Evolutionary conservation across 2,888 invertebrate genomes (phyloP).

Genomic region (Nemoura dubitans): DNA sequence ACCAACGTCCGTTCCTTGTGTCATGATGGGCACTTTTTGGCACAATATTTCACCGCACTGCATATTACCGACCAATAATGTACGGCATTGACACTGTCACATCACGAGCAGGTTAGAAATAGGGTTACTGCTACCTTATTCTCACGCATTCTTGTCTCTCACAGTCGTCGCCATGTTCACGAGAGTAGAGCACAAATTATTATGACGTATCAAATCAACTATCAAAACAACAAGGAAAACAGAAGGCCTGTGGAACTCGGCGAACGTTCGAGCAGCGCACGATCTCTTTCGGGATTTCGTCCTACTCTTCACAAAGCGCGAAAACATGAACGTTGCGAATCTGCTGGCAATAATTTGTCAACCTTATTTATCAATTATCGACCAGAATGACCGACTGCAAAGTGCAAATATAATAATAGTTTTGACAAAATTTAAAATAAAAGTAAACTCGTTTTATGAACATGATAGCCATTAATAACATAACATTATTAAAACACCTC

Average conservation of each 20-base stretch:
- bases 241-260: background rate
- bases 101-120: constrained; percentile 30
- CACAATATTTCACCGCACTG: constrained; percentile 51
- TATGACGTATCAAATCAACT: constrained; percentile 34
- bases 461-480: no score
- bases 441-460: no score
- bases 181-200: constrained; percentile 32
- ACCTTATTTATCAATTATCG: no score
- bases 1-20: constrained; percentile 50
- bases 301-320: background rate
- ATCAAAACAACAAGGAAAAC: constrained; percentile 24
- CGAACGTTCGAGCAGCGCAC: background rate
- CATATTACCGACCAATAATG: constrained; percentile 46
- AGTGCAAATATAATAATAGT: no score
- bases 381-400: no score
- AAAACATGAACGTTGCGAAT: background rate
- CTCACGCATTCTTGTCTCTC: constrained; percentile 42
- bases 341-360: background rate
- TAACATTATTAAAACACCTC: no score
- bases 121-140: constrained; percentile 38
- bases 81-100: constrained; percentile 48
- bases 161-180: constrained; percentile 48
- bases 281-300: background rate
- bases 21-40: constrained; percentile 51
- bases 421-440: no score